These are phyloP conservation scores for Lordiphosa mommai DNA, from an alignment of 1,140 invertebrate species.

Conservation along the genomic window DNA sequence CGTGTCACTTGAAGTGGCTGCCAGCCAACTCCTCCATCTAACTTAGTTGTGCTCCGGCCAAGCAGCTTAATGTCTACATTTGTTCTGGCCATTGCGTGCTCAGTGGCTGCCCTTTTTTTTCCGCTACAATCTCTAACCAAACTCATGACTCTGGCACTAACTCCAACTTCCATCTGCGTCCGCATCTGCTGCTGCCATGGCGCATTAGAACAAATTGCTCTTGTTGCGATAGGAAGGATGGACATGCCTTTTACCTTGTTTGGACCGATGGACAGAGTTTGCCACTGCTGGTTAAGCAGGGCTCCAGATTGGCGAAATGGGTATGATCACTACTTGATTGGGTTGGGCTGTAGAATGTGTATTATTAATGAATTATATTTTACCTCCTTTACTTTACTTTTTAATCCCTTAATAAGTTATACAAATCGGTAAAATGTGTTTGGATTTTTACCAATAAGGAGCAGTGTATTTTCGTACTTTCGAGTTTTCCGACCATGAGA, in stretches of 20 bases:
- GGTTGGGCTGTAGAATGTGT: too few relatives aligned
- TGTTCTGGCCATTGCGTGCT: slow-evolving; percentile 73
- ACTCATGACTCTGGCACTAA: slow-evolving; percentile 4
- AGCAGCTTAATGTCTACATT: slow-evolving; percentile 74
- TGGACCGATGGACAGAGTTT: slow-evolving; percentile 63
- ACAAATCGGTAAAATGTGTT: too few relatives aligned
- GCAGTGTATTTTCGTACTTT: too few relatives aligned
- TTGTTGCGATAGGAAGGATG: slow-evolving; percentile 73
- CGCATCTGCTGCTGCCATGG: slow-evolving; percentile 49
- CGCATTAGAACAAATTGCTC: slow-evolving; percentile 76
- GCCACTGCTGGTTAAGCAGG: slow-evolving; percentile 48
- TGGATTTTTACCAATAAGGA: too few relatives aligned
- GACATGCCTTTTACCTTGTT: slow-evolving; percentile 73
- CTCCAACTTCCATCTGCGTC: slow-evolving; percentile 16
- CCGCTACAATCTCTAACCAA: slow-evolving; percentile 7
- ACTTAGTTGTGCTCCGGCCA: slow-evolving; percentile 11
- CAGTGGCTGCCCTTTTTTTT: slow-evolving; percentile 64
- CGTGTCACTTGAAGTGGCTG: slow-evolving; percentile 56
- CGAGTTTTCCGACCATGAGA: too few relatives aligned
- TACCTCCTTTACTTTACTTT: too few relatives aligned
- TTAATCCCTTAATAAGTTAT: too few relatives aligned
- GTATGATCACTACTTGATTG: background rate
- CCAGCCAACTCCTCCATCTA: slow-evolving; percentile 9
- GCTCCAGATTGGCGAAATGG: background rate
- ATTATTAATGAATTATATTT: too few relatives aligned